Percentiles rank a stretch among this genome's conserved stretches.
phyloP scores from a whole-genome alignment of 2,888 invertebrate species.

The Patella caerulea region DNA sequence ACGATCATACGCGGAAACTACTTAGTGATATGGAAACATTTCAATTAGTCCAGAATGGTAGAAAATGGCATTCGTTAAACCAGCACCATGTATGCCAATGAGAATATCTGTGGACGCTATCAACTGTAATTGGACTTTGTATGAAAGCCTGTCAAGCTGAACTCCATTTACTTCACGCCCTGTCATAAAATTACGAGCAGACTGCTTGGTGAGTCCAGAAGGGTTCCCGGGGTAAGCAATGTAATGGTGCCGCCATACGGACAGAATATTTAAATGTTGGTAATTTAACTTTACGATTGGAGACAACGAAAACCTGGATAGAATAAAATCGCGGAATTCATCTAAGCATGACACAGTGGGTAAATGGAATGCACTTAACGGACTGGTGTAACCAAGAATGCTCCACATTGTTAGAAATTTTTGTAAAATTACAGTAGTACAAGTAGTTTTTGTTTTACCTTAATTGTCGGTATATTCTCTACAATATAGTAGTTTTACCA shows the following conservation, averaged over 20 bases:
- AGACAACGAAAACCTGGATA: conserved; percentile 43
- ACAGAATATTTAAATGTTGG: conserved; percentile 50
- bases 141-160: conserved; percentile 61
- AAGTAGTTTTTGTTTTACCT: no score
- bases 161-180: conserved; percentile 48
- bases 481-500: no score
- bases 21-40: conserved; percentile 54
- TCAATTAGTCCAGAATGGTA: conserved; percentile 64
- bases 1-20: conserved; percentile 49
- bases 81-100: conserved; percentile 71
- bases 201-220: conserved; percentile 52
- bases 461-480: no score
- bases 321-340: conserved; percentile 65
- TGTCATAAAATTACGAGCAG: conserved; percentile 41
- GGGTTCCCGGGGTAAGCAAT: conserved; percentile 70
- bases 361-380: conserved; percentile 51
- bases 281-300: conserved; percentile 48
- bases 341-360: conserved; percentile 55
- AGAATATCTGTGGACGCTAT: conserved; percentile 65
- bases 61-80: conserved; percentile 65
- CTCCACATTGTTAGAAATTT: conserved; percentile 38
- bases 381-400: conserved; percentile 65
- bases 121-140: conserved; percentile 59
- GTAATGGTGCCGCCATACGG: conserved; percentile 69
- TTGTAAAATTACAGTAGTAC: no score